These are phyloP conservation scores for Aphrocallistes beatrix DNA, from an alignment of 37 sponge, comb jelly and placozoan species.

Conservation along the genomic window DNA sequence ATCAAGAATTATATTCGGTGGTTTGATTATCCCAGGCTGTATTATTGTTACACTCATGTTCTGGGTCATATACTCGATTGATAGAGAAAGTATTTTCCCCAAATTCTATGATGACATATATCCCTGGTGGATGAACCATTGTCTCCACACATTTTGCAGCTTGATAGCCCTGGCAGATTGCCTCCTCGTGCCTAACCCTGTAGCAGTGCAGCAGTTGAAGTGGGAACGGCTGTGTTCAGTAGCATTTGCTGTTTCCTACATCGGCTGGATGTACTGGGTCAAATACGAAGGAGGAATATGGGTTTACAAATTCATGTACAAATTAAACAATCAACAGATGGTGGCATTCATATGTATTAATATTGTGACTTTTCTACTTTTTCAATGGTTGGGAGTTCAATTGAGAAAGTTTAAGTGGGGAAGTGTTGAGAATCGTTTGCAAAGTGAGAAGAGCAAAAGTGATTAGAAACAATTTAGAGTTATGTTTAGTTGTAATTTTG, in stretches of 20 bases:
- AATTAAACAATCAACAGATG: background rate
- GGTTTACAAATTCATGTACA: background rate
- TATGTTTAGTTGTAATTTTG: no score
- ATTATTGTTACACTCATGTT: background rate
- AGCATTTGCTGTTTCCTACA: background rate
- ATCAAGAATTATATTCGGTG: background rate
- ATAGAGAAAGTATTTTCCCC: background rate
- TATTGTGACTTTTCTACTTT: background rate
- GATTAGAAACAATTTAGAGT: no score
- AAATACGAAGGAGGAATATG: background rate
- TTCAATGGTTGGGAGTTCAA: background rate
- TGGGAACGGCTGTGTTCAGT: background rate
- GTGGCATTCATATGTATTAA: background rate
- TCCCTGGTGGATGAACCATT: constrained; percentile 9
- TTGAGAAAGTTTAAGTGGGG: background rate
- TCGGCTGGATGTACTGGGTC: background rate
- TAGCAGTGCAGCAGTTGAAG: background rate
- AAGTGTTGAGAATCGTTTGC: background rate
- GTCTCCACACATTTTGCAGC: background rate
- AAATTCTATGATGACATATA: background rate
- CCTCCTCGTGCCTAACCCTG: background rate
- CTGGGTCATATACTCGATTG: background rate
- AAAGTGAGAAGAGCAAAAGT: no score
- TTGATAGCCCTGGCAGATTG: background rate
- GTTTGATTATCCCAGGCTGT: background rate